Percentiles rank a stretch among this genome's conserved stretches.
phyloP scores from a whole-genome alignment of 2,888 invertebrate species.

The Meiosimyza decipiens region DNA sequence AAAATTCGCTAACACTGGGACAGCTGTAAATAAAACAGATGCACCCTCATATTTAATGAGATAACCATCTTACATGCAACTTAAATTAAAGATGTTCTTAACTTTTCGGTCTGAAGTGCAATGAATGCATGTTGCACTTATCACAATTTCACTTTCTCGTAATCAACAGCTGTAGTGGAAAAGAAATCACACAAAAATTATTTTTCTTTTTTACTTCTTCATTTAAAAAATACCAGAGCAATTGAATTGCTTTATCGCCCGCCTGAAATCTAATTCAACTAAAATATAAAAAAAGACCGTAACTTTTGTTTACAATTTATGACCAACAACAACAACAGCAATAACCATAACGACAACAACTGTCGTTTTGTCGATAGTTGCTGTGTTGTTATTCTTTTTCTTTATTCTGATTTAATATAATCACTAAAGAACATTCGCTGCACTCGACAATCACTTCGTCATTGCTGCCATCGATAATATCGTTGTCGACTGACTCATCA shows the following conservation, averaged over 20 bases:
- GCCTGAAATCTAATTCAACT: too few species aligned
- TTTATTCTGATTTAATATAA: conserved; percentile 61
- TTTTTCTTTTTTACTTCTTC: background rate
- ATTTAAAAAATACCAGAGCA: background rate
- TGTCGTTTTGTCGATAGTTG: background rate
- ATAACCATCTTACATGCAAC: too few species aligned
- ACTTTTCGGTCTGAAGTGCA: too few species aligned
- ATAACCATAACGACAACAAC: background rate
- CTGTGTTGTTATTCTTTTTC: conserved; percentile 6
- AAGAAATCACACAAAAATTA: background rate
- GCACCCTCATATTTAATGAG: too few species aligned
- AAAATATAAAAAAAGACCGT: background rate
- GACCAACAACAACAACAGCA: background rate
- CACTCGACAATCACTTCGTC: conserved; percentile 72
- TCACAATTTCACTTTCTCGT: background rate
- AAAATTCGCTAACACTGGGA: too few species aligned
- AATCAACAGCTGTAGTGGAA: background rate
- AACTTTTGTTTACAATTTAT: conserved; percentile 3
- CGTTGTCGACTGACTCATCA: conserved; percentile 56
- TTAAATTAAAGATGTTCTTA: too few species aligned
- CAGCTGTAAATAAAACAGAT: too few species aligned
- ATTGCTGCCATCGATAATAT: conserved; percentile 51
- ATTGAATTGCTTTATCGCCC: too few species aligned
- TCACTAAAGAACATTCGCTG: conserved; percentile 80
- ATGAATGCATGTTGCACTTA: too few species aligned